These are phyloP conservation scores for Choloepus didactylus DNA, from an alignment of 2,797 vertebrate species.

Conservation along the genomic window DNA sequence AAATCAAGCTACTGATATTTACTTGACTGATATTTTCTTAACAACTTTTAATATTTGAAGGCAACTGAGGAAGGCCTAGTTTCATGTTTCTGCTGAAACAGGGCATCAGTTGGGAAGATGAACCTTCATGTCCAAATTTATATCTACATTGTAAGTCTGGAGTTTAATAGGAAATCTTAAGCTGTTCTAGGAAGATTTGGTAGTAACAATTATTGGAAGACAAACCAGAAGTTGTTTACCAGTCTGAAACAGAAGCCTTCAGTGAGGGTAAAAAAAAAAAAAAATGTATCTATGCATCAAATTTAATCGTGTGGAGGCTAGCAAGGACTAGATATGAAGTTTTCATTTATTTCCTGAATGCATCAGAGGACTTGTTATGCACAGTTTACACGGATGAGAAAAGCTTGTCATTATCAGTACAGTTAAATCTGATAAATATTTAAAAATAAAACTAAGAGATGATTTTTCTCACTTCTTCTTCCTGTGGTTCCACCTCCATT, in stretches of 20 bases:
- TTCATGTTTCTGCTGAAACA: background rate
- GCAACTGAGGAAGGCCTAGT: background rate
- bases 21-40: background rate
- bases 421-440: conserved; percentile 49
- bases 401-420: background rate
- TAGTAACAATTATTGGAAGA: background rate
- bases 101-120: background rate
- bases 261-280: background rate
- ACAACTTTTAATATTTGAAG: conserved; percentile 6
- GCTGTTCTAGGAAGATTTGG: background rate
- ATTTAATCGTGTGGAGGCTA: background rate
- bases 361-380: background rate
- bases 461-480: background rate
- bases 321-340: background rate
- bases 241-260: background rate
- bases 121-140: background rate
- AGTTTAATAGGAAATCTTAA: background rate
- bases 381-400: background rate
- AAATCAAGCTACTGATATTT: background rate
- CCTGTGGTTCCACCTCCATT: background rate
- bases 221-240: background rate
- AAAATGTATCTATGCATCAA: background rate
- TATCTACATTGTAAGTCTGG: background rate
- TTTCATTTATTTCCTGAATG: conserved; percentile 5
- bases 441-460: conserved; percentile 38